A percentile compares a stretch with the other conserved stretches of the same genome.
Conservation (phyloP, 1,140 invertebrate species). For the Heliconius melpomene region DNA sequence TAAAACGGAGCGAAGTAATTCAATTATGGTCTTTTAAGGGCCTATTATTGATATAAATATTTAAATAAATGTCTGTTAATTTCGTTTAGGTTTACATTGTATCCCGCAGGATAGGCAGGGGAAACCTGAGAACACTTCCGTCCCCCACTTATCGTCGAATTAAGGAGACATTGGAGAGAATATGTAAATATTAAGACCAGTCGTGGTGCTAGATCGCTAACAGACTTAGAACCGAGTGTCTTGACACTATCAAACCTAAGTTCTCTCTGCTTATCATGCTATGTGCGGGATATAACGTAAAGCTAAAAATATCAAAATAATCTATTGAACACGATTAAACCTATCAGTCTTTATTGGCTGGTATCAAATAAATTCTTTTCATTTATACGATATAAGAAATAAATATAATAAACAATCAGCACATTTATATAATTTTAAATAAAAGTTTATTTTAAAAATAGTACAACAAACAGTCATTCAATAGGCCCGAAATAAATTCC, state of each 20-base stretch:
- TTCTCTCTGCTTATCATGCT: no score
- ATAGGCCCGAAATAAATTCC: background rate
- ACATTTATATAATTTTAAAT: constrained; percentile 1
- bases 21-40: background rate
- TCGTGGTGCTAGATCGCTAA: no score
- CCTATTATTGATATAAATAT: no score
- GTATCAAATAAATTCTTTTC: background rate
- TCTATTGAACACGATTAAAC: no score
- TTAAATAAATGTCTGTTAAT: no score
- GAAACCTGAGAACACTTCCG: background rate
- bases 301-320: no score
- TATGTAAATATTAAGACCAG: no score
- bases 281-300: no score
- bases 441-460: background rate
- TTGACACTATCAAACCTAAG: no score
- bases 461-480: background rate
- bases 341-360: background rate
- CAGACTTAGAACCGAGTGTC: no score
- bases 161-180: no score
- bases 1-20: background rate
- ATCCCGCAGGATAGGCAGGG: background rate
- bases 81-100: background rate
- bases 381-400: background rate
- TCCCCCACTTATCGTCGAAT: background rate
- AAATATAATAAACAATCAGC: background rate